These are phyloP conservation scores for Staurois parvus DNA, from an alignment of 2,797 vertebrate species.

Conservation along the genomic window DNA sequence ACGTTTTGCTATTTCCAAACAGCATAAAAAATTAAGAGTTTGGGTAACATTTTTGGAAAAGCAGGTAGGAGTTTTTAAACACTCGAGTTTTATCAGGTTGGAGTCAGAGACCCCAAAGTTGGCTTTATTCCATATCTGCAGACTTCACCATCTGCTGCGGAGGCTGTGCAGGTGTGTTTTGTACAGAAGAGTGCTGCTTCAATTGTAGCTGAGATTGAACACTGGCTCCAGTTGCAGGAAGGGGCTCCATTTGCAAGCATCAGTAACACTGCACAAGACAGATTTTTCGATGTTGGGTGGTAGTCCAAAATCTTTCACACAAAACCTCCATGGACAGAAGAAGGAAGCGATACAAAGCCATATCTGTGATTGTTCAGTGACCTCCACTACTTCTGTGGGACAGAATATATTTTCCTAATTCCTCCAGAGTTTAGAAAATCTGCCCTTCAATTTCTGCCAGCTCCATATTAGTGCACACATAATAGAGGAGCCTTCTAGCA, in stretches of 20 bases:
- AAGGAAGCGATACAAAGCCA: not conserved
- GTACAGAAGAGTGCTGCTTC: conserved; percentile 45
- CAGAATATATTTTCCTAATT: conserved; percentile 8
- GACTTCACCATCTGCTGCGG: conserved; percentile 55
- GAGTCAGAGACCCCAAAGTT: conserved; percentile 39
- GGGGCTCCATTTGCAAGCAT: conserved; percentile 27
- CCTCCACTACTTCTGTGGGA: not conserved
- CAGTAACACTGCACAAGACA: conserved; percentile 30
- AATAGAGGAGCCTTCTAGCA: not conserved
- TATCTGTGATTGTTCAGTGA: not conserved
- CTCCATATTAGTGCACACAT: not conserved
- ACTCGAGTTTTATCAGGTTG: conserved; percentile 52
- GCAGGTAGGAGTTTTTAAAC: conserved; percentile 36
- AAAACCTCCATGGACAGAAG: not conserved
- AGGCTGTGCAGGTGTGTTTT: conserved; percentile 52
- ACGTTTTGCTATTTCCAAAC: conserved; percentile 36
- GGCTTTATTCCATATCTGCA: conserved; percentile 53
- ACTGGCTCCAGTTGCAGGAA: conserved; percentile 5
- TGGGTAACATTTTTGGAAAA: conserved; percentile 55
- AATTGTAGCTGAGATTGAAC: conserved; percentile 31
- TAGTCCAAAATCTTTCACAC: conserved; percentile 21
- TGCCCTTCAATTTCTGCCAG: conserved; percentile 15
- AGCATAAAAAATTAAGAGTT: conserved; percentile 14
- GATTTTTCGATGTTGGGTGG: conserved; percentile 32
- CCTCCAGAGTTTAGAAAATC: conserved; percentile 15